Base-by-base conservation (phyloP, 2,888 invertebrate genomes). In the Acrocera orbiculus region DNA sequence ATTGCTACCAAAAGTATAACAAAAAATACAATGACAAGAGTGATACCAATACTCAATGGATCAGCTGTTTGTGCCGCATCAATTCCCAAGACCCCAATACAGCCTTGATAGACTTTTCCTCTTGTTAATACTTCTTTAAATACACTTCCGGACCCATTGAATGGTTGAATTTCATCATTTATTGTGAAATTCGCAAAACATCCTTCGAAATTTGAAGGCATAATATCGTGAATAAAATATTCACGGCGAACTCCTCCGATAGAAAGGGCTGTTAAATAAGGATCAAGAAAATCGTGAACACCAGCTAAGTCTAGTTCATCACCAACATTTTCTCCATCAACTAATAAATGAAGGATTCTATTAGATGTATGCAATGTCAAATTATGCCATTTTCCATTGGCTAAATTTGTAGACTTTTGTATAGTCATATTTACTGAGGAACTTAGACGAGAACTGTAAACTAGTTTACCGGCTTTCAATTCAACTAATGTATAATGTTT, bases 21-120 rank as follows among this genome's bases (percentile, higher is more conserved):
- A 52, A 95, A 92, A 65, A 95, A 92, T 16, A 87, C 85, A 41
- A 92, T 86, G 14, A 93, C 89, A 20, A 93, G 64, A 2, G 90
- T 90, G 37, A 93, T 80, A 34, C 92, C 93, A 40, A 92, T 86
- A 49, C 83, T 86, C 7, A 93, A 63, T 0, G 89, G 89, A 61
- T 86, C 83, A 3, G 86, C 76, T 4, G 77, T 76, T 43, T 80
- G 74, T 0, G 77, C 73, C 3, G 77, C 70, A 16, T 82, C 82
- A 23, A 78, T 70, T 16, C 80, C 81, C 37, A 79, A 69, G 4
- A 74, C 70, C 32, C 75, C 79, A 39, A 70, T 70, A 52, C 90
- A 90, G 11, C 85, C 85, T 34, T 62, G 62, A 27, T 67, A 62
- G 11, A 86, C 70, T 56, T 78, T 79, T 15, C 87, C 87, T 47